Base-by-base conservation (phyloP, 1,140 invertebrate species). In the Antheraea mylitta region DNA sequence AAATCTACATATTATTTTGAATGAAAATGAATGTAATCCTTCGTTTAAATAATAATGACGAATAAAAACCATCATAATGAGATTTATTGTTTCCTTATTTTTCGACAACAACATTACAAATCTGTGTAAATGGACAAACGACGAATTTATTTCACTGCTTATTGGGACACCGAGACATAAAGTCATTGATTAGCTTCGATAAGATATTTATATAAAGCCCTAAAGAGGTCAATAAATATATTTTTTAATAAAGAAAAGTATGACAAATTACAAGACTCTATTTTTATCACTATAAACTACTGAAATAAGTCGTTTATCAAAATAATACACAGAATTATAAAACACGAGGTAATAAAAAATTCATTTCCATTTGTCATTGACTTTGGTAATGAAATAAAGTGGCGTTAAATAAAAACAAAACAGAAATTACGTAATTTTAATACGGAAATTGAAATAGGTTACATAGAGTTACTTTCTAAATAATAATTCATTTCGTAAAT, bases 31-130 rank as follows among this genome's bases (percentile, higher is more conserved):
- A 72, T 86, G 82, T 87, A 87, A 87, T 85, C 82, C 81, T 85
- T 87, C 82, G 81, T 85, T 86, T 82, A 89, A 81, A 82, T 83
- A 80, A 82, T 83, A 86, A 79, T 82, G 80, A 87, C 81, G 86
- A 89, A 89, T 90, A 90, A 91, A 91, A 84, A 88, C 83, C 85
- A 87, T 86, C 85, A 83, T 82, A 76, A 83, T 81, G 85, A 77
- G 77, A 74, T 69, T 61, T 64, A 74, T 83, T 80, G 79, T 84
- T 87, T 86, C 79, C 70, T 76, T 85, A 79, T 72, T 69, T 58
- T 53, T 7, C 36, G 13, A 36, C 8, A 67, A 64, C 4, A 61
- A 53, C 11, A 11, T 42, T 42, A 42, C 0, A 42, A 42, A 9
- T 42, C 38, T 42, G 11, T 42, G 38, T 9, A 42, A 30, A 30